Base-by-base conservation (phyloP, 2,888 invertebrate genomes). In the Meiosimyza platycephala region DNA sequence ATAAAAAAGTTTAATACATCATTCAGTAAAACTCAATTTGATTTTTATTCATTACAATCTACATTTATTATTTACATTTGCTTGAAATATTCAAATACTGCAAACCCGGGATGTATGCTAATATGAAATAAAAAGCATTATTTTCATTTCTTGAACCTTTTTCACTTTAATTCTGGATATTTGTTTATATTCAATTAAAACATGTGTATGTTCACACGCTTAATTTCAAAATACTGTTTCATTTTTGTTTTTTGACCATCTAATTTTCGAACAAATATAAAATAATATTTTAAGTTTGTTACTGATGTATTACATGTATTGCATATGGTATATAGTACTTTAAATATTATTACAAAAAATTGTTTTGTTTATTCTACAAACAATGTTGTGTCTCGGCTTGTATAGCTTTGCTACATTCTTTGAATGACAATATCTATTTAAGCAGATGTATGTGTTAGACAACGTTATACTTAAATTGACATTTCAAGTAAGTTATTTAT, bases 391-490 rank as follows among this genome's bases (percentile, higher is more conserved):
- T 40, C 40, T 40, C 40, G 40, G 40, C 40, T 40, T 40, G 9
- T 51, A 12, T 51, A 33, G 52, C 50, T 50, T 33, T 62, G 18
- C 22, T 33, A 33, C 54, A 72, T 75, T 72, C 71, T 75, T 62
- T 48, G 71, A 75, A 75, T 73, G 66, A 51, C 63, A 65, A 55
- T 33, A 12, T 65, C 40, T 40, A 40, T 40, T 40, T 18, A 47
- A 47, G 6, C 50, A 22, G 22, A 62, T 18, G 72, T 72, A 40
- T 40, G 63, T 64, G 47, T 70, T 67, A 55, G 64, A 60, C 74
- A 71, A 48, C 11, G 50, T 72, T 74, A 72, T 59, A 72, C 69
- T 73, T 74, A 72, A 73, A 75, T 73, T 72, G 73, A 74, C 75
- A 67, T 68, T 73, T 72, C 59, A 72, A 62, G 64, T 59, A 6